Percentiles rank a stretch among this genome's conserved stretches.
Evolutionary conservation across 2,888 invertebrate species (phyloP).

Genomic region (Ecliptopera silaceata): DNA sequence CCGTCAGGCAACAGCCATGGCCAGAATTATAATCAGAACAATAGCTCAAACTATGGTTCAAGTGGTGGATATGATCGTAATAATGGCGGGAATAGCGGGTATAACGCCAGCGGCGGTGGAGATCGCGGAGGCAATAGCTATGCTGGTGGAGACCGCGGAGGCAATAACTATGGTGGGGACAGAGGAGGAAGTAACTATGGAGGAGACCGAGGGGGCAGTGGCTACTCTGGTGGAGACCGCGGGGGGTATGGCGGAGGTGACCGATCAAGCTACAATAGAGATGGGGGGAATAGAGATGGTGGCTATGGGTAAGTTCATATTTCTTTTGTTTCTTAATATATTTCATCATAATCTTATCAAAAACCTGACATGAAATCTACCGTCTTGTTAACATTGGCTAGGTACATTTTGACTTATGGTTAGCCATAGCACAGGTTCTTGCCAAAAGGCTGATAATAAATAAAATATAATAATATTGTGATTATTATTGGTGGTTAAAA

Average conservation of each 20-base stretch:
- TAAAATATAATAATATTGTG: too few species aligned
- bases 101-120: slow-evolving; percentile 45
- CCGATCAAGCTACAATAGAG: slow-evolving; percentile 79
- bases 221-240: slow-evolving; percentile 71
- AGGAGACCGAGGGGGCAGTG: slow-evolving; percentile 68
- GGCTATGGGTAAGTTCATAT: slow-evolving; percentile 84
- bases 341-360: too few species aligned
- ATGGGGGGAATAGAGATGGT: slow-evolving; percentile 82
- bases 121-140: slow-evolving; percentile 41
- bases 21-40: slow-evolving; percentile 52
- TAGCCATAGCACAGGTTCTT: neutral
- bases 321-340: slow-evolving; percentile 3
- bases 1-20: slow-evolving; percentile 60
- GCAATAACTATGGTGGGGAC: slow-evolving; percentile 65
- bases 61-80: slow-evolving; percentile 46
- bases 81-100: slow-evolving; percentile 51
- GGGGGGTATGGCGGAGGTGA: slow-evolving; percentile 76
- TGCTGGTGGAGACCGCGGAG: slow-evolving; percentile 50
- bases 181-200: slow-evolving; percentile 65
- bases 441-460: neutral
- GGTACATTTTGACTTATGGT: too few species aligned
- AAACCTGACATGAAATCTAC: too few species aligned
- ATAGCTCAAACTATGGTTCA: slow-evolving; percentile 57
- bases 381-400: too few species aligned
- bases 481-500: neutral